Evolutionary conservation across 2,888 invertebrate genomes (phyloP).

Genomic region (Yponomeuta sedellus): DNA sequence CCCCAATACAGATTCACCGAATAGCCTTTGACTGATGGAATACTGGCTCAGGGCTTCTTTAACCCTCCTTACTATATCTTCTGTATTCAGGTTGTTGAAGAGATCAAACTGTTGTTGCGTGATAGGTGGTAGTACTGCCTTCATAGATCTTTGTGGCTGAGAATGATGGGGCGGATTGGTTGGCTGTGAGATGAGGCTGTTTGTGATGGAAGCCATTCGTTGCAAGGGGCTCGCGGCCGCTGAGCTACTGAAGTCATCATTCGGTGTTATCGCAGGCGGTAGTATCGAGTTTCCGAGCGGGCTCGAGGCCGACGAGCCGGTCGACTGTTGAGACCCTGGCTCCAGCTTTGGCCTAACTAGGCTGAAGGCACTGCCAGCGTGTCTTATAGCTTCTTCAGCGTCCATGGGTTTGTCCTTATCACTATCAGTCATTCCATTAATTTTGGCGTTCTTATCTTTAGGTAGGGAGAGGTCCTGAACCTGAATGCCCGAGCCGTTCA

Average conservation of each 20-base stretch:
- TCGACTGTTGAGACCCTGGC: slow-evolving; percentile 82
- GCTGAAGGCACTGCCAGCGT: slow-evolving; percentile 90
- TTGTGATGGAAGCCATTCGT: slow-evolving; percentile 98
- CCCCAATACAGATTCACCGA: slow-evolving; percentile 98
- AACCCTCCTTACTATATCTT: slow-evolving; percentile 97
- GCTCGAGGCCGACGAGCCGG: slow-evolving; percentile 88
- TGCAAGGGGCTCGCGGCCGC: slow-evolving; percentile 95
- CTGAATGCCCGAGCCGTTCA: slow-evolving; percentile 78
- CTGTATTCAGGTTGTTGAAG: slow-evolving; percentile 98
- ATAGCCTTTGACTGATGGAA: slow-evolving; percentile 97
- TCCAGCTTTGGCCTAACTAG: slow-evolving; percentile 91
- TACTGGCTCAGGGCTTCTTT: slow-evolving; percentile 96
- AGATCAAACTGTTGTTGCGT: slow-evolving; percentile 99
- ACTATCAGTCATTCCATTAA: slow-evolving; percentile 80
- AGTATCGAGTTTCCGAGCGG: slow-evolving; percentile 90
- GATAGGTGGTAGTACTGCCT: slow-evolving; percentile 97
- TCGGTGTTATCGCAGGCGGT: slow-evolving; percentile 88
- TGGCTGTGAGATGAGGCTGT: slow-evolving; percentile 94
- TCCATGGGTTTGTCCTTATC: slow-evolving; percentile 79
- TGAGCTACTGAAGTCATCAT: slow-evolving; percentile 86
- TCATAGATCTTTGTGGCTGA: slow-evolving; percentile 90
- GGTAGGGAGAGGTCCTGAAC: slow-evolving; percentile 92
- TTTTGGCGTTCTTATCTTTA: slow-evolving; percentile 82
- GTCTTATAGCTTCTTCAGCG: slow-evolving; percentile 83
- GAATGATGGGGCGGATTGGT: slow-evolving; percentile 90